Percentiles rank a stretch among this genome's conserved stretches.
phyloP scores from a whole-genome alignment of 2,797 vertebrate species.

The Scyliorhinus canicula region DNA sequence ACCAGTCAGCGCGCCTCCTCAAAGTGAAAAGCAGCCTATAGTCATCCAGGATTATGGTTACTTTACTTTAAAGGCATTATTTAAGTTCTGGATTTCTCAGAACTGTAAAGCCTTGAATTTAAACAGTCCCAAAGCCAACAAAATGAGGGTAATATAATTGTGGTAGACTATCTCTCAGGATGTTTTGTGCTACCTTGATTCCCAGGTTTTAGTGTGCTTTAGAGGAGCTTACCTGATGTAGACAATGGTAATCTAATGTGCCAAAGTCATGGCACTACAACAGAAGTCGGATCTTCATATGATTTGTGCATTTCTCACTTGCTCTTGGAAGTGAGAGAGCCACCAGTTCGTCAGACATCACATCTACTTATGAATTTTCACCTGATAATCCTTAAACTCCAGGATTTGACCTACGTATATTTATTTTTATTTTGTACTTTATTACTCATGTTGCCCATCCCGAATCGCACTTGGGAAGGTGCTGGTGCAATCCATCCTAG shows the following conservation, averaged over 20 bases:
- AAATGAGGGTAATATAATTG: neutral
- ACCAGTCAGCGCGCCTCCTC: no score
- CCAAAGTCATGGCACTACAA: neutral
- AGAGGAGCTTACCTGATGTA: neutral
- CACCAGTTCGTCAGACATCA: neutral
- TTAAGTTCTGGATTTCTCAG: no score
- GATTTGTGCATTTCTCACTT: neutral
- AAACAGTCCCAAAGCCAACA: neutral
- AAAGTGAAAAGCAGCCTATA: no score
- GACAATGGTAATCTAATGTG: neutral
- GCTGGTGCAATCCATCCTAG: no score
- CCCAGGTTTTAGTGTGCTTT: neutral
- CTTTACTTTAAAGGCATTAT: no score
- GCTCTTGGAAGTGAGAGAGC: neutral
- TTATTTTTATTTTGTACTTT: no score
- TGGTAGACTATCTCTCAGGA: no score
- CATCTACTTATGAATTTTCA: neutral
- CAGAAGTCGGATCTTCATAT: neutral
- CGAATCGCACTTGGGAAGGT: no score
- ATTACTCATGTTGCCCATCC: no score
- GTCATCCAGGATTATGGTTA: no score
- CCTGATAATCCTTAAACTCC: no score
- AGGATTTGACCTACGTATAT: no score
- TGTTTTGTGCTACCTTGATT: neutral
- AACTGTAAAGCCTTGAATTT: neutral